Percentiles rank a stretch among this genome's conserved stretches.
These are phyloP conservation scores for Salpingus planirostris DNA, from an alignment of 2,888 invertebrate species.

Conservation along the genomic window DNA sequence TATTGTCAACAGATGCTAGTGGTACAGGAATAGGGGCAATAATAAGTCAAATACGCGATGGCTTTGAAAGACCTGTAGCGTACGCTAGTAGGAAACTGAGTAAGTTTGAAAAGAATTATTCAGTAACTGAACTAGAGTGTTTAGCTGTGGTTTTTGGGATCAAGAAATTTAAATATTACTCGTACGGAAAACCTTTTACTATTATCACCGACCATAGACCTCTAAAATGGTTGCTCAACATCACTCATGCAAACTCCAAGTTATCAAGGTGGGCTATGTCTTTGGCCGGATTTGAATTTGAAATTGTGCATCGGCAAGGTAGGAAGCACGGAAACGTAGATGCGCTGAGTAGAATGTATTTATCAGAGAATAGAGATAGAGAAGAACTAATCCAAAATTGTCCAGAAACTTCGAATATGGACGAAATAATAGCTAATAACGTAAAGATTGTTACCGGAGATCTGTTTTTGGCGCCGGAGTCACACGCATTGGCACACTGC, in stretches of 20 bases:
- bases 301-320: constrained; percentile 1
- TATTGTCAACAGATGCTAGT: constrained; percentile 1
- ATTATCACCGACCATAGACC: constrained; percentile 1
- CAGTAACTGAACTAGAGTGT: not conserved
- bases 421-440: too few species aligned
- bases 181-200: not conserved
- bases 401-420: too few species aligned
- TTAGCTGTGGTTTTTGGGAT: constrained; percentile 1
- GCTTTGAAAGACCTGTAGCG: not conserved
- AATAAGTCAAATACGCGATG: not conserved
- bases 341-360: not conserved
- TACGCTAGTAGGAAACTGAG: not conserved
- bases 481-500: too few species aligned
- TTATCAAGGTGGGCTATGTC: not conserved
- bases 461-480: too few species aligned
- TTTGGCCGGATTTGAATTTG: not conserved
- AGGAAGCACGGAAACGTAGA: not conserved
- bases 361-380: not conserved
- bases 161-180: not conserved
- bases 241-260: not conserved
- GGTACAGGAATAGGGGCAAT: not conserved
- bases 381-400: not conserved
- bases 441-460: too few species aligned
- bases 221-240: not conserved
- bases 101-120: constrained; percentile 1